phyloP scores from a whole-genome alignment of 2,888 invertebrate species.

The Anagyrus pseudococci region DNA sequence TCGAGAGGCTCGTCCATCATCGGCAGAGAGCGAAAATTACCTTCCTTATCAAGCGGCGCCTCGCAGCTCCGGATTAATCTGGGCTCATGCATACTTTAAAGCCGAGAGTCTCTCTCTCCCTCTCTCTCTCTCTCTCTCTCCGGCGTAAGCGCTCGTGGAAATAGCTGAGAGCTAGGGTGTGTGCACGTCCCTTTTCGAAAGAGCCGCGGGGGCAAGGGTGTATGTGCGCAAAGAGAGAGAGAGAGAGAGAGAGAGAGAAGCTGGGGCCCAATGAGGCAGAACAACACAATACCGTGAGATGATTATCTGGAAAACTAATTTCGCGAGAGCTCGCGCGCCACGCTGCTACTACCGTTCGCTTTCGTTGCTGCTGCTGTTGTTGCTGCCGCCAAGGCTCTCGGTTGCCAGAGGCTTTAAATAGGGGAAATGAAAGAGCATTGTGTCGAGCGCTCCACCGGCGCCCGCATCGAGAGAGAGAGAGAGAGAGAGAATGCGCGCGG shows the following conservation, averaged over 20 bases:
- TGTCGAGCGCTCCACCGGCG: conserved; percentile 24
- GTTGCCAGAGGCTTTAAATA: conserved; percentile 37
- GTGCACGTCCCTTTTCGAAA: conserved; percentile 20
- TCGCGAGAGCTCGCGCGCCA: conserved; percentile 53
- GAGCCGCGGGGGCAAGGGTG: neutral
- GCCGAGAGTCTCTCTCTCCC: too few species aligned
- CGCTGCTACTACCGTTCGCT: conserved; percentile 40
- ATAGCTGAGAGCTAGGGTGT: conserved; percentile 30
- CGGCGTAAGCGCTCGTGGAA: conserved; percentile 36
- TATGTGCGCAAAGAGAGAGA: conserved; percentile 12
- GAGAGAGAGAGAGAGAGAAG: conserved; percentile 8
- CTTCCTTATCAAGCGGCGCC: conserved; percentile 52
- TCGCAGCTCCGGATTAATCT: conserved; percentile 53
- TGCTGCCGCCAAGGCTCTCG: conserved; percentile 28
- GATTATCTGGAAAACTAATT: conserved; percentile 63
- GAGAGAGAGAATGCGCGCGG: too few species aligned
- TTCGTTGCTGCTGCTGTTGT: conserved; percentile 16
- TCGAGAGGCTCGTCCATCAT: conserved; percentile 39
- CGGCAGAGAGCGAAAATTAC: conserved; percentile 50
- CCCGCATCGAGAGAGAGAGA: conserved; percentile 28
- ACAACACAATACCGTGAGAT: conserved; percentile 59
- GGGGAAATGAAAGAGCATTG: conserved; percentile 45
- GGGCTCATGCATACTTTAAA: conserved; percentile 52
- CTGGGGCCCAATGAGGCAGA: conserved; percentile 36
- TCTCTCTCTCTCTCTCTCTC: too few species aligned